phyloP scores from a whole-genome alignment of 2,797 vertebrate genomes.

The Ctenosaura bakeri region DNA sequence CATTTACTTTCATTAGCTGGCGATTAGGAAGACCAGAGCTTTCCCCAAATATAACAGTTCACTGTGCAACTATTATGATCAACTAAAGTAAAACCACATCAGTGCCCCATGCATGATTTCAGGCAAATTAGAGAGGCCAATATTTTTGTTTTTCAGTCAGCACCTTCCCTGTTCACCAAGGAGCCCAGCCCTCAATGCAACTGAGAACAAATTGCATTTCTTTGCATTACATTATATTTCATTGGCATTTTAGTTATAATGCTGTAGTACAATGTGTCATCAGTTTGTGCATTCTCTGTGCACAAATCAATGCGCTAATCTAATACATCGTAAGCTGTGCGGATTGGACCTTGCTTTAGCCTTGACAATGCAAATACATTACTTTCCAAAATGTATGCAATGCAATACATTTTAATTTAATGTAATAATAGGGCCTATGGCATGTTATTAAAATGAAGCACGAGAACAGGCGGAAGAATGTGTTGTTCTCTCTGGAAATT shows the following conservation, averaged over 20 bases:
- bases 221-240: slow-evolving; percentile 35
- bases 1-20: no score
- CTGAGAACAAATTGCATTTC: slow-evolving; percentile 2
- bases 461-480: neutral
- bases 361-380: slow-evolving; percentile 10
- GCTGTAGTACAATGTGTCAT: neutral
- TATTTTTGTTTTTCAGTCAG: fast-evolving
- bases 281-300: slow-evolving; percentile 32
- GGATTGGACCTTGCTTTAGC: slow-evolving; percentile 17
- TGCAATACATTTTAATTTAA: slow-evolving; percentile 54
- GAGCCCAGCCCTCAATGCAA: neutral
- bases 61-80: neutral
- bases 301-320: slow-evolving; percentile 35
- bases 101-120: neutral
- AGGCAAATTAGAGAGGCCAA: slow-evolving; percentile 24
- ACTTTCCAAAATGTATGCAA: slow-evolving; percentile 39
- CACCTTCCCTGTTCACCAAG: neutral
- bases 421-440: neutral
- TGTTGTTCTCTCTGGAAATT: neutral
- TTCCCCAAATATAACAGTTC: neutral
- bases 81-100: slow-evolving; percentile 12
- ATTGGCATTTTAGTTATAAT: neutral
- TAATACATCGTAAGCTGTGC: fast-evolving
- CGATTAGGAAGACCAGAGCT: no score
- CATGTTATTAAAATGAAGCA: fast-evolving